These are phyloP conservation scores for Machimus atricapillus DNA, from an alignment of 2,888 invertebrate genomes.

Conservation along the genomic window DNA sequence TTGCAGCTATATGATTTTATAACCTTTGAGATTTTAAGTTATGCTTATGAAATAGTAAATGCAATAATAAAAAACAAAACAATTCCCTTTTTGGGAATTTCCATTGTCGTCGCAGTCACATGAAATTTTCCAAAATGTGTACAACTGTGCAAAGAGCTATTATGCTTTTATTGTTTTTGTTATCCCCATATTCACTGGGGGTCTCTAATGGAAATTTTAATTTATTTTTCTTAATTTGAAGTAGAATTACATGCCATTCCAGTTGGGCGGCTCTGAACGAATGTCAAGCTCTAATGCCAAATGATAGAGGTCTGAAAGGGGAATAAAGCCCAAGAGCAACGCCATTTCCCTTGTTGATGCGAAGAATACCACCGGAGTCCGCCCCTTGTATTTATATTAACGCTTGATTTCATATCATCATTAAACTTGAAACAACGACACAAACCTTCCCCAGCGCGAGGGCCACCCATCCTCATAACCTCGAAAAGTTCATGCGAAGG, in stretches of 20 bases:
- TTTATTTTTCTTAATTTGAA: not conserved
- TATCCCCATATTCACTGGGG: not conserved
- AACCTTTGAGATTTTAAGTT: not conserved
- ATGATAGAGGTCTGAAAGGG: not conserved
- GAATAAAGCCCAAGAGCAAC: not conserved
- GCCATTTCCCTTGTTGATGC: not conserved
- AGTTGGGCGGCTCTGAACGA: not conserved
- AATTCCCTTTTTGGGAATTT: not conserved
- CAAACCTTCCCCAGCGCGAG: not conserved
- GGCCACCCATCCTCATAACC: not conserved
- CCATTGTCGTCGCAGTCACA: not conserved
- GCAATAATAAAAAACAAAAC: too few relatives aligned
- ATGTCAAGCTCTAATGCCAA: not conserved
- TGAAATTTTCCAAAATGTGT: not conserved
- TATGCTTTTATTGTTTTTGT: not conserved
- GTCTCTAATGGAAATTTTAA: not conserved
- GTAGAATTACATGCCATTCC: not conserved
- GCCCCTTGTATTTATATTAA: not conserved
- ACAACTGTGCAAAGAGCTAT: not conserved
- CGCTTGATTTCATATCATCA: not conserved
- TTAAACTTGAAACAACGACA: not conserved
- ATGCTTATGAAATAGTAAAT: not conserved
- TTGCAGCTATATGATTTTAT: not conserved
- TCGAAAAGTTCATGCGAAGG: constrained; percentile 17
- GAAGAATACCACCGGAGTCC: not conserved